Base-by-base conservation (phyloP, 2,797 vertebrate species). In the Catharus ustulatus region DNA sequence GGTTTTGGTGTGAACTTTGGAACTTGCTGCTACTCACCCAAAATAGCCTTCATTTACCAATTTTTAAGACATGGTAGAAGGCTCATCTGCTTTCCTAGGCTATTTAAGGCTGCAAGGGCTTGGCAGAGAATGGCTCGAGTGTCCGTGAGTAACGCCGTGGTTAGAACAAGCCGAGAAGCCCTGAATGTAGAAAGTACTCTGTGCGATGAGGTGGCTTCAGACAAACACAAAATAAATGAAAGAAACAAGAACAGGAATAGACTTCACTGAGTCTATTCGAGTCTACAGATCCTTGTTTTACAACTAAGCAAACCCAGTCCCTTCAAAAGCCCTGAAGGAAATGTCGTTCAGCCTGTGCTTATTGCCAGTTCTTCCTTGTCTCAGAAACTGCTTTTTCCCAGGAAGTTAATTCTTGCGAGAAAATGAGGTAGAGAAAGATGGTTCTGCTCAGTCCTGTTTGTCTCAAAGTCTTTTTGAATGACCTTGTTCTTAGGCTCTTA, bases 401-500 rank as follows among this genome's bases (percentile, higher is more conserved):
- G 88, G 92, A 95, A 90, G 27, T 84, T 93, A 82, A 63, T 77
- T 82, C 88, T 82, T 36, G 43, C 67, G 51, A 87, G 76, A 94
- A 84, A 78, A 66, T 78, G 24, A 88, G 68, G 36, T 15, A 89
- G 79, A 51, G 84, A 68, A 88, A 86, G 82, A 91, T 1, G 1
- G 12, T 82, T 87, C 90, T 88, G 75, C 89, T 94, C 86, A 59
- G 55, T 79, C 87, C 83, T 91, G 90, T 96, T 92, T 89, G 78
- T 85, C 63, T 92, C 71, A 43, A 66, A 85, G 42, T 83, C 48
- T 94, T 90, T 94, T 91, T 75, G 81, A 87, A 94, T 64, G 42
- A 91, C 69, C 91, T 89, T 87, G 64, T 96, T 92, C 89, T 93
- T 86, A 88, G 51, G 61, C 89, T 95, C 59, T 91, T 86, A 75